Evolutionary conservation across 1,140 invertebrate genomes (phyloP), one percentile per base, ranked within the genome.

Genomic region (Brachionus rotundiformis): DNA sequence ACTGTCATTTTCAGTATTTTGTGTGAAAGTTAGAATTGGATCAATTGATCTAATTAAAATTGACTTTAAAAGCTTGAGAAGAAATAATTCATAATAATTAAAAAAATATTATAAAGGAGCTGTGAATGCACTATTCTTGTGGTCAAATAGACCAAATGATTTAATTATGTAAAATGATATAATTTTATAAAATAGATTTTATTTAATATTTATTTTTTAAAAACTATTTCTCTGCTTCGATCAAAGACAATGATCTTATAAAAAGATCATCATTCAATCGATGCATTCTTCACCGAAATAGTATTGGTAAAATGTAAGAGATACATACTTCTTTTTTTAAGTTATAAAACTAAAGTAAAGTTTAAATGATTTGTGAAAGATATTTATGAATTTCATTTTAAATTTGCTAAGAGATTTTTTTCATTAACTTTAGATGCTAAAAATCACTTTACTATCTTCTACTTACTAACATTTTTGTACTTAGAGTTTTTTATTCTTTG

Each of bases 171-270:
- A 41, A 41, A 7, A 41, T 41, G 6, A 7, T 7, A n/a, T n/a
- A n/a, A 27, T 7, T 25, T 59, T 59, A 23, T 25, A 11, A 59
- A 25, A 3, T 1, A 2, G n/a, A 19, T 25, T 61, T 23, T n/a
- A n/a, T 61, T 61, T 61, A 3, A 31, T 31, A 31, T 65, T 31
- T 11, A n/a, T 25, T 8, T 8, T 65, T 65, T 10, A 31, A 65
- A 65, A 31, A 65, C 61, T 65, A 65, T 29, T 36, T 31, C 61
- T 65, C 61, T 36, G 61, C 61, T 65, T 65, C 61, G 29, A 65
- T 65, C n/a, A 5, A 11, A 31, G 16, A 65, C 29, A 0, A 29
- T 29, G 1, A 65, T 65, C 61, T 65, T 13, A 31, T 31, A 6
- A 31, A 65, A 31, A 65, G 61, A 65, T 3, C 11, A 27, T n/a